phyloP scores from a whole-genome alignment of 1,140 invertebrate species.

The Eueides isabella region DNA sequence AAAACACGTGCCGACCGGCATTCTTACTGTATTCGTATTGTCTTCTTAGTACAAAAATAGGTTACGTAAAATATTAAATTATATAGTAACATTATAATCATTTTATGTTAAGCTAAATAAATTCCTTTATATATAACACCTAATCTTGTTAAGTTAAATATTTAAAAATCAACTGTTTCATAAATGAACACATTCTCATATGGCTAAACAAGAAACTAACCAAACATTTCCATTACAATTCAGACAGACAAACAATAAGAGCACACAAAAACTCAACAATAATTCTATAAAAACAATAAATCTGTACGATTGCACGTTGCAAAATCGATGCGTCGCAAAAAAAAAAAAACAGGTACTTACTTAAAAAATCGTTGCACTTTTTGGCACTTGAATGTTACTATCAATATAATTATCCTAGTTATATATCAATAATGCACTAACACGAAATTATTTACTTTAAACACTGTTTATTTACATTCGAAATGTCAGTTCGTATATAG shows the following conservation, averaged over 20 bases:
- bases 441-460: slow-evolving; percentile 55
- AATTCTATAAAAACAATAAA: slow-evolving; percentile 31
- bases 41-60: not conserved
- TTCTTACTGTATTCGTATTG: not conserved
- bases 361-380: slow-evolving; percentile 68
- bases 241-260: not conserved
- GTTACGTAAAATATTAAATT: not conserved
- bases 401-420: slow-evolving; percentile 27
- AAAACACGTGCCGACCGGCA: not conserved
- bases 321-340: slow-evolving; percentile 45
- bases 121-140: not conserved
- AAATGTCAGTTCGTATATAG: slow-evolving; percentile 60
- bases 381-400: slow-evolving; percentile 44
- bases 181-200: not conserved
- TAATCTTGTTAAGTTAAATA: not conserved
- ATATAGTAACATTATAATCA: not conserved
- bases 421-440: slow-evolving; percentile 39
- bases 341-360: slow-evolving; percentile 70
- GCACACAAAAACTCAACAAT: not conserved
- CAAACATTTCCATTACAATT: not conserved
- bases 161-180: not conserved
- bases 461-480: slow-evolving; percentile 76
- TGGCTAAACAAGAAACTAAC: not conserved
- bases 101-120: not conserved
- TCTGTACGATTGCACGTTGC: slow-evolving; percentile 27